phyloP scores from a whole-genome alignment of 2,797 vertebrate species.

The Nannoperca australis region DNA sequence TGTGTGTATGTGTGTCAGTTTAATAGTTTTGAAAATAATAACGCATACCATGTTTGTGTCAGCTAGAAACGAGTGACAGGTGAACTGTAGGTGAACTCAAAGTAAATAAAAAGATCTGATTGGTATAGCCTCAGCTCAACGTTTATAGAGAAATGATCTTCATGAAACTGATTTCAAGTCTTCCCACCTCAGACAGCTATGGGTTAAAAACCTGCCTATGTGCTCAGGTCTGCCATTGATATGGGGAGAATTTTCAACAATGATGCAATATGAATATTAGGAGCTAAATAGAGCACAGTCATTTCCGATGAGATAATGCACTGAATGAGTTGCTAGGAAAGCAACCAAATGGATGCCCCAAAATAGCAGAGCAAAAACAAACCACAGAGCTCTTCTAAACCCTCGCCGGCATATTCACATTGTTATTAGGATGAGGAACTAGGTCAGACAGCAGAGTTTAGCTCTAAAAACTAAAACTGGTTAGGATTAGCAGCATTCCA shows the following conservation, averaged over 20 bases:
- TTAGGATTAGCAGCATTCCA: conserved; percentile 33
- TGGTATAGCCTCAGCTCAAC: neutral
- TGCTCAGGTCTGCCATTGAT: neutral
- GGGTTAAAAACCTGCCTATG: neutral
- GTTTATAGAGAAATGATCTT: conserved; percentile 10
- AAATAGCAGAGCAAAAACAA: conserved; percentile 57
- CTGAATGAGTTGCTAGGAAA: conserved; percentile 46
- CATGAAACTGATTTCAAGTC: neutral
- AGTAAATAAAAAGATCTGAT: conserved; percentile 1
- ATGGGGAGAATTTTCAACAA: conserved; percentile 16
- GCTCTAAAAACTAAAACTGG: conserved; percentile 13
- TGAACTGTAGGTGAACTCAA: conserved; percentile 38
- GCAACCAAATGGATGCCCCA: conserved; percentile 40
- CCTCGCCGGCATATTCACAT: conserved; percentile 36
- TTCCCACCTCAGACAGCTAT: neutral
- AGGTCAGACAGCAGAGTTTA: conserved; percentile 42
- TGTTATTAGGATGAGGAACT: conserved; percentile 51
- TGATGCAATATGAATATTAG: conserved; percentile 47
- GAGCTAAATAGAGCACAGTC: conserved; percentile 39
- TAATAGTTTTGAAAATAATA: conserved; percentile 28
- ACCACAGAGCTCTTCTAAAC: conserved; percentile 39
- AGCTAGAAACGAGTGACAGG: conserved; percentile 15
- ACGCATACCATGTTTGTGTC: neutral
- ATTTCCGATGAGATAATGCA: conserved; percentile 46
- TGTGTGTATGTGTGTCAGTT: conserved; percentile 3